A percentile compares a stretch with the other conserved stretches of the same genome.
phyloP scores from a whole-genome alignment of 2,113 vertebrate genomes.

The Actenoides hombroni region DNA sequence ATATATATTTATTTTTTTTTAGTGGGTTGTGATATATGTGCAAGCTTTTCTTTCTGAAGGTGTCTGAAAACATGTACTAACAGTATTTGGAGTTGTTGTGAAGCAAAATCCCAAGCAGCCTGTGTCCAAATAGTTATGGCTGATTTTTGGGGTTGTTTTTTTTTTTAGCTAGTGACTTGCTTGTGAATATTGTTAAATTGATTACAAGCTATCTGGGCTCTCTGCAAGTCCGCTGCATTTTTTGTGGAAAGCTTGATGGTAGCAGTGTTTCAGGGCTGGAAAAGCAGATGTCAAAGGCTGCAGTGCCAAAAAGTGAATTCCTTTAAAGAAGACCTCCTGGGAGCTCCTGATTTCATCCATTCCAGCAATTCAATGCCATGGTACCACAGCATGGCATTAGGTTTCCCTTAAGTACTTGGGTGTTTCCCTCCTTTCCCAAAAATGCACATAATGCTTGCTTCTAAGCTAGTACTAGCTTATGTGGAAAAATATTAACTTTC shows the following conservation, averaged over 20 bases:
- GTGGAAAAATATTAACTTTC: background rate
- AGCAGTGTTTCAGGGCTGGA: background rate
- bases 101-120: background rate
- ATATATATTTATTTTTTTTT: background rate
- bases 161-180: background rate
- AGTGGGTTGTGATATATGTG: background rate
- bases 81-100: background rate
- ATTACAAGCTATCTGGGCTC: background rate
- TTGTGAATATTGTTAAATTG: background rate
- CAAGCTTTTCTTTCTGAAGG: background rate
- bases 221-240: background rate
- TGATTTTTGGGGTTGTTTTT: background rate
- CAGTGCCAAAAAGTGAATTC: background rate
- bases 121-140: background rate
- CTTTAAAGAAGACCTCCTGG: background rate
- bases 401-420: background rate
- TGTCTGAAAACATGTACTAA: background rate
- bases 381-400: background rate
- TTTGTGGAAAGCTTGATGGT: background rate
- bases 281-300: background rate
- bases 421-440: background rate
- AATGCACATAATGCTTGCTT: background rate
- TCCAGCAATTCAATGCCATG: background rate
- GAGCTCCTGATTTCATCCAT: background rate
- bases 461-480: background rate